These are phyloP conservation scores for Lasioglossum morio DNA, from an alignment of 2,888 invertebrate genomes.

Conservation along the genomic window DNA sequence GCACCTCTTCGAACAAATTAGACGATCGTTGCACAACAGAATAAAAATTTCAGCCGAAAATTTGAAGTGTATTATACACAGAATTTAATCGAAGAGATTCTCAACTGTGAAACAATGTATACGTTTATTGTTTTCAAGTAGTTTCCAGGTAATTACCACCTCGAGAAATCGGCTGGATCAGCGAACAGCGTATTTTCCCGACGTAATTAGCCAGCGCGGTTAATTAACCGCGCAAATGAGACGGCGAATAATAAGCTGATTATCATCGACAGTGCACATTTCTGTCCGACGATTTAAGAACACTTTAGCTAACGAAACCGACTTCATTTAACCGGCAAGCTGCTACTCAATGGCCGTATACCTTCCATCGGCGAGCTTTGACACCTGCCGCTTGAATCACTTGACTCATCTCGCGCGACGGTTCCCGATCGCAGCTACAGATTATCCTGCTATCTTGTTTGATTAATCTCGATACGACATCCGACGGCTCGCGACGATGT, in stretches of 20 bases:
- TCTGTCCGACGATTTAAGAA: slow-evolving; percentile 21
- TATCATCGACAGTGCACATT: background rate
- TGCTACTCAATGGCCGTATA: slow-evolving; percentile 30
- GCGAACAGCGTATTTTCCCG: background rate
- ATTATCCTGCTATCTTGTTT: slow-evolving; percentile 49
- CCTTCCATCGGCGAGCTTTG: slow-evolving; percentile 39
- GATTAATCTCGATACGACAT: slow-evolving; percentile 51
- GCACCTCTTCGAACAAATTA: background rate
- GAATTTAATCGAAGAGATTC: too few species aligned
- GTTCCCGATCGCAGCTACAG: slow-evolving; percentile 45
- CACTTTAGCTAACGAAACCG: slow-evolving; percentile 24
- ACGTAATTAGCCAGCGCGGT: background rate
- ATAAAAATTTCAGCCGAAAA: too few species aligned
- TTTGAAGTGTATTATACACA: too few species aligned
- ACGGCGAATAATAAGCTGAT: slow-evolving; percentile 4
- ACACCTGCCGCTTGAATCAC: slow-evolving; percentile 56
- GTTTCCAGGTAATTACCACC: background rate
- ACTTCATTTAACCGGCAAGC: slow-evolving; percentile 45
- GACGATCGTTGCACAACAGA: too few species aligned
- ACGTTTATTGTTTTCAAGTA: background rate
- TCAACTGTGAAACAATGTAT: too few species aligned
- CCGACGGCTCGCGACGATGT: slow-evolving; percentile 20
- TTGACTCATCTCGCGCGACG: slow-evolving; percentile 41
- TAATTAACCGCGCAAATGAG: background rate
- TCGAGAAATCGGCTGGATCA: background rate